These are phyloP conservation scores for Dexiosoma caninum DNA, from an alignment of 2,888 invertebrate species.

Conservation along the genomic window DNA sequence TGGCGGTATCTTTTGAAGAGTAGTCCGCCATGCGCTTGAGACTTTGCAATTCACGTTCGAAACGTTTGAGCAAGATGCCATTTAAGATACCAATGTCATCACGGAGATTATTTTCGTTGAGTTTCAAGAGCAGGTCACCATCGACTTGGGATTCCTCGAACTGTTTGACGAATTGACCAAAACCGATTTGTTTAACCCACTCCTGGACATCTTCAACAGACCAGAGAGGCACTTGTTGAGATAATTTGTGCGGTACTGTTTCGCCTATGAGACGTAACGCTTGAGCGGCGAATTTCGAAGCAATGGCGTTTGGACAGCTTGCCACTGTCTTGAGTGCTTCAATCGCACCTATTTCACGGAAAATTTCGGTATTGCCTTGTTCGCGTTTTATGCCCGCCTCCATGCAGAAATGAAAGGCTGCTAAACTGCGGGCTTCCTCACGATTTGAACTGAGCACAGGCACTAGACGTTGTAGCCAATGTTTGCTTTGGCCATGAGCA, in stretches of 20 bases:
- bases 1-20: constrained; percentile 94
- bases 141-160: constrained; percentile 96
- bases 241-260: constrained; percentile 97
- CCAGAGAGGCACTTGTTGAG: constrained; percentile 99
- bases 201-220: constrained; percentile 96
- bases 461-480: constrained; percentile 94
- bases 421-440: constrained; percentile 96
- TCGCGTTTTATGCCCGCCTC: constrained; percentile 98
- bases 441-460: constrained; percentile 96
- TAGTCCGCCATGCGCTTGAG: constrained; percentile 98
- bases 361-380: constrained; percentile 93
- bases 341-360: constrained; percentile 95
- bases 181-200: constrained; percentile 99
- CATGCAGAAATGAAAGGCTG: constrained; percentile 99
- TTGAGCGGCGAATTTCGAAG: constrained; percentile 97
- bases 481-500: constrained; percentile 96
- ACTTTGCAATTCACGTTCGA: constrained; percentile 93
- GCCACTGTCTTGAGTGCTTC: constrained; percentile 97
- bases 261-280: constrained; percentile 95
- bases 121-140: constrained; percentile 94
- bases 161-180: constrained; percentile 88
- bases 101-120: constrained; percentile 93
- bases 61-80: constrained; percentile 94
- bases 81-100: constrained; percentile 96
- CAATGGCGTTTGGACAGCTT: constrained; percentile 97